These are phyloP conservation scores for Ctena decussata DNA, from an alignment of 2,888 invertebrate genomes.

Conservation along the genomic window DNA sequence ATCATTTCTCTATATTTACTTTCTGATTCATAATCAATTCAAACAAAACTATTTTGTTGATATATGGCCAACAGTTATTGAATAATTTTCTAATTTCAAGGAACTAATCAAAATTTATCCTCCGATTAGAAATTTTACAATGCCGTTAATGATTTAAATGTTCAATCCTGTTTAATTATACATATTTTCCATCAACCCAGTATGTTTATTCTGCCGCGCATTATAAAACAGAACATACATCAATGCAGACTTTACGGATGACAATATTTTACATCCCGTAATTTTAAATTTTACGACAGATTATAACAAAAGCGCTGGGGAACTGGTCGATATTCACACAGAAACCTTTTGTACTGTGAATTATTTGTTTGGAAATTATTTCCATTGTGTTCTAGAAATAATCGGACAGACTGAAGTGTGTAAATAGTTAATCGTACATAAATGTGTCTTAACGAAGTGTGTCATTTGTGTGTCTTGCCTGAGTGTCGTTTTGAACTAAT, in stretches of 20 bases:
- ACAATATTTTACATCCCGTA: constrained; percentile 16
- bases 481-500: not conserved
- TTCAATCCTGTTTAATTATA: constrained; percentile 7
- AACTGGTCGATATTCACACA: not conserved
- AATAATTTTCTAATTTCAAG: not conserved
- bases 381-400: constrained; percentile 37
- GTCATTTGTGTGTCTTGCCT: not conserved
- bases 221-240: constrained; percentile 6
- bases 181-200: not conserved
- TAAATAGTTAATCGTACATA: constrained; percentile 8
- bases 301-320: not conserved
- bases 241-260: not conserved
- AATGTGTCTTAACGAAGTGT: not conserved
- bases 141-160: not conserved
- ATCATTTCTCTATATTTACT: not conserved
- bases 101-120: not conserved
- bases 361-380: constrained; percentile 36
- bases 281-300: constrained; percentile 15
- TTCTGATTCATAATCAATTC: not conserved
- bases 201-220: not conserved
- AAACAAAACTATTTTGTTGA: constrained; percentile 4
- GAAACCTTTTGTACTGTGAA: not conserved
- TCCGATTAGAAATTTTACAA: not conserved
- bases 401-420: constrained; percentile 6
- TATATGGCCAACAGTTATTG: not conserved